Percentiles rank a stretch among this genome's conserved stretches.
Evolutionary conservation across 1,140 invertebrate species (phyloP).

Genomic region (Atta cephalotes): DNA sequence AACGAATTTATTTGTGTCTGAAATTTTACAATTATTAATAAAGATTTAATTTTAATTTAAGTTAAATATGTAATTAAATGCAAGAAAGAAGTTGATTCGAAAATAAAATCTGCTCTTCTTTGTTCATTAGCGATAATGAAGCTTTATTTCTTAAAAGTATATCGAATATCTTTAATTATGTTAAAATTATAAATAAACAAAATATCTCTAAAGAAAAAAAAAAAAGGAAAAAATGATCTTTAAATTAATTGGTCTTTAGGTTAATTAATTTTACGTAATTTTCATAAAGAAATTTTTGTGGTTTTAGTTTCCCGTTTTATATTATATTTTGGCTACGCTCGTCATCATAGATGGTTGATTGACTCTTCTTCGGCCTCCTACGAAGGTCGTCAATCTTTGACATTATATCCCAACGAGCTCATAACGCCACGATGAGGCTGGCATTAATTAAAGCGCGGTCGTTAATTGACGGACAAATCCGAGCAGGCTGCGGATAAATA

Average conservation of each 20-base stretch:
- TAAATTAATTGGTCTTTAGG: background rate
- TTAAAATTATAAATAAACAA: background rate
- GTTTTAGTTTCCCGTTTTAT: background rate
- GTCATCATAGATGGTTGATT: constrained; percentile 29
- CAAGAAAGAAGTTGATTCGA: background rate
- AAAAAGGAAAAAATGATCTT: background rate
- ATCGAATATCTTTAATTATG: constrained; percentile 11
- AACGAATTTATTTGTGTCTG: background rate
- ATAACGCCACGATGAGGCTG: constrained; percentile 26
- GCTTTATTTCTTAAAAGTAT: background rate
- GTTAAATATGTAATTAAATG: background rate
- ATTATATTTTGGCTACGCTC: background rate
- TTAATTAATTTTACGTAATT: constrained; percentile 17
- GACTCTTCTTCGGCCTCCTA: constrained; percentile 26
- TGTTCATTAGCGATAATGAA: background rate
- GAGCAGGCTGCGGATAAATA: constrained; percentile 67
- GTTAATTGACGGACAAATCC: constrained; percentile 74
- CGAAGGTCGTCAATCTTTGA: constrained; percentile 65
- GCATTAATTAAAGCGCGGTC: constrained; percentile 73
- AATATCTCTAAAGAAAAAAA: background rate
- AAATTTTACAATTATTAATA: background rate
- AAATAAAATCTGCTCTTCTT: background rate
- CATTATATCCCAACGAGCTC: constrained; percentile 65
- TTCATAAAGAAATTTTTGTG: background rate
- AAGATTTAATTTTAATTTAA: background rate